These are phyloP conservation scores for Bradypodion pumilum DNA, from an alignment of 2,797 vertebrate genomes.

Conservation along the genomic window DNA sequence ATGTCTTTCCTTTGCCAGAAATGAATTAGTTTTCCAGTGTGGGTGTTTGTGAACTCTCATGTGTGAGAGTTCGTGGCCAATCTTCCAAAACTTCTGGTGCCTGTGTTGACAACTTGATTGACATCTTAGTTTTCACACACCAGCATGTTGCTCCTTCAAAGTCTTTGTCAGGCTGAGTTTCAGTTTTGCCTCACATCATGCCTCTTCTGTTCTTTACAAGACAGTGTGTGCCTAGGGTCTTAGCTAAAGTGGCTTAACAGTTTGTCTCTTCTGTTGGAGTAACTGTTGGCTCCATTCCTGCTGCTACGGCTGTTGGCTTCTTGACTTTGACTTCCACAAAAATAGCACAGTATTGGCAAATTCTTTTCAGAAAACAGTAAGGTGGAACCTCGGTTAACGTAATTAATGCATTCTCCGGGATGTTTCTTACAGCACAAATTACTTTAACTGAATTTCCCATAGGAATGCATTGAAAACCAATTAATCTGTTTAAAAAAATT, in stretches of 20 bases:
- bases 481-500: no score
- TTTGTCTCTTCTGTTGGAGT: neutral
- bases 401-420: no score
- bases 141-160: neutral
- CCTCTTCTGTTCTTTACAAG: neutral
- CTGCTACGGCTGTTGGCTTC: neutral
- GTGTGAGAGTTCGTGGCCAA: no score
- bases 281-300: neutral
- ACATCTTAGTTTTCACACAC: neutral
- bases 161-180: neutral
- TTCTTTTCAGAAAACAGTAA: neutral
- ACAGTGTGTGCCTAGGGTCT: neutral
- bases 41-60: neutral
- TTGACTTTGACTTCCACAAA: conserved; percentile 11
- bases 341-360: neutral
- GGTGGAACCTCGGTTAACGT: no score
- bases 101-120: neutral
- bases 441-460: no score
- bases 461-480: no score
- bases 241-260: neutral
- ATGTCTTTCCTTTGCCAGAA: neutral
- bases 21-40: neutral
- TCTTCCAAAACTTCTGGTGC: neutral
- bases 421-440: no score
- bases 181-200: neutral